A percentile compares a stretch with the other conserved stretches of the same genome.
Conservation (phyloP, 2,797 vertebrate species). For the Sebastolobus alascanus region DNA sequence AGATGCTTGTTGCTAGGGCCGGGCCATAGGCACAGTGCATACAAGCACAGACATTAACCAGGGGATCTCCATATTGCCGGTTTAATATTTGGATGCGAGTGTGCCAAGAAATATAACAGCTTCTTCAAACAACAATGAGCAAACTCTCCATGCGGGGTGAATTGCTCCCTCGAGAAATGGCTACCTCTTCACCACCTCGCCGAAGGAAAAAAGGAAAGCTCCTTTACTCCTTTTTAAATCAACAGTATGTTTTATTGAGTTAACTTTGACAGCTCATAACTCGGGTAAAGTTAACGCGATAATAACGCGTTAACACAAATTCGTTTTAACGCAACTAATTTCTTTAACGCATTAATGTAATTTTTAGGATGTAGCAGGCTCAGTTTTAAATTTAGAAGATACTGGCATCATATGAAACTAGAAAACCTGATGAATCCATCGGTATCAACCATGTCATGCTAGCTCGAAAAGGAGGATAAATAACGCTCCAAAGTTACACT, state of each 20-base stretch:
- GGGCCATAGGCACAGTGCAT: constrained; percentile 22
- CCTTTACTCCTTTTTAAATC: constrained; percentile 6
- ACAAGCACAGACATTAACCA: constrained; percentile 50
- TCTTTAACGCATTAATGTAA: no score
- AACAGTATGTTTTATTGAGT: constrained; percentile 9
- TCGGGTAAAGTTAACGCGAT: no score
- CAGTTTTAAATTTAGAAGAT: no score
- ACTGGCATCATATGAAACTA: no score
- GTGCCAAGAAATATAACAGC: constrained; percentile 37
- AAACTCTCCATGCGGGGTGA: constrained; percentile 11
- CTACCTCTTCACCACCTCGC: constrained; percentile 7
- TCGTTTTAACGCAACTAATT: no score
- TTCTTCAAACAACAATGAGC: constrained; percentile 34
- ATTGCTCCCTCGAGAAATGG: background rate
- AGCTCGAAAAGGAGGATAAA: no score
- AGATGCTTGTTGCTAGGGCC: constrained; percentile 48
- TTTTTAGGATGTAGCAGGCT: no score
- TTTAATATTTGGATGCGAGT: constrained; percentile 39
- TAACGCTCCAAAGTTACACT: no score
- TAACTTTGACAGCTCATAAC: background rate
- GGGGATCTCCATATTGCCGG: constrained; percentile 43
- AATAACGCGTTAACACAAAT: no score
- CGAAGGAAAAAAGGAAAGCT: background rate
- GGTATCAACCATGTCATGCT: no score
- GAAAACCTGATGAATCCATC: no score